Percentiles rank a stretch among this genome's conserved stretches.
Conservation (phyloP, 2,888 invertebrate species). For the Calameuta idolon region DNA sequence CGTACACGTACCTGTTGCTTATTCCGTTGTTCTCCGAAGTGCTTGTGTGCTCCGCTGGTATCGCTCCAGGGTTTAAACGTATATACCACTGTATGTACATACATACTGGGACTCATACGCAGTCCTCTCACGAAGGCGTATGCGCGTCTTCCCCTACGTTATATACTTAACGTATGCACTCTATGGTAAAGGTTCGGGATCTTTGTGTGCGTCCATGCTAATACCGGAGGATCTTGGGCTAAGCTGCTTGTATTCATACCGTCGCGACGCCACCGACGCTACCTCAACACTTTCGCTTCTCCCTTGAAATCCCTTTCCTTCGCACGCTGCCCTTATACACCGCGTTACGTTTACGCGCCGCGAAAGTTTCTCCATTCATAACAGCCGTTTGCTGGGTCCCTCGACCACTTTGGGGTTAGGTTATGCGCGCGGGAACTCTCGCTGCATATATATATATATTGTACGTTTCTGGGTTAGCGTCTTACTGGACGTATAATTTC, state of each 20-base stretch:
- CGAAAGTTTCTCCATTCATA: constrained; percentile 61
- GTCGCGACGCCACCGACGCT: not conserved
- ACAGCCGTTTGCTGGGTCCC: constrained; percentile 33
- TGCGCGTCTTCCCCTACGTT: constrained; percentile 1
- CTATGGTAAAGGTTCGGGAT: constrained; percentile 11
- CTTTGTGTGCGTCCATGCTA: constrained; percentile 27
- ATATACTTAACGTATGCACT: constrained; percentile 25
- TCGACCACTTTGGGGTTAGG: constrained; percentile 34
- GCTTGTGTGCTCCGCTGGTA: constrained; percentile 23
- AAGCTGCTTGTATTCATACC: constrained; percentile 31
- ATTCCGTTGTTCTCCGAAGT: constrained; percentile 46
- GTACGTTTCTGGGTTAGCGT: not conserved
- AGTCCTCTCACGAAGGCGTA: constrained; percentile 8
- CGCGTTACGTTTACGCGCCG: constrained; percentile 32
- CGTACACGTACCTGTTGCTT: constrained; percentile 58
- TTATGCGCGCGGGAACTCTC: not conserved
- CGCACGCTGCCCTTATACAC: constrained; percentile 4
- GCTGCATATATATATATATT: constrained; percentile 10
- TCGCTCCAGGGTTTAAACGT: constrained; percentile 5
- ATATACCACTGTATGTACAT: constrained; percentile 19
- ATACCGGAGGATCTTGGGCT: constrained; percentile 33
- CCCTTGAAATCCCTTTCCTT: constrained; percentile 3
- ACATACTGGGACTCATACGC: constrained; percentile 16
- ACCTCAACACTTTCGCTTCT: not conserved
- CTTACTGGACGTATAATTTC: not conserved